Evolutionary conservation across 2,113 vertebrate genomes (phyloP), one percentile per base, ranked within the genome.

Genomic region (Natator depressus): DNA sequence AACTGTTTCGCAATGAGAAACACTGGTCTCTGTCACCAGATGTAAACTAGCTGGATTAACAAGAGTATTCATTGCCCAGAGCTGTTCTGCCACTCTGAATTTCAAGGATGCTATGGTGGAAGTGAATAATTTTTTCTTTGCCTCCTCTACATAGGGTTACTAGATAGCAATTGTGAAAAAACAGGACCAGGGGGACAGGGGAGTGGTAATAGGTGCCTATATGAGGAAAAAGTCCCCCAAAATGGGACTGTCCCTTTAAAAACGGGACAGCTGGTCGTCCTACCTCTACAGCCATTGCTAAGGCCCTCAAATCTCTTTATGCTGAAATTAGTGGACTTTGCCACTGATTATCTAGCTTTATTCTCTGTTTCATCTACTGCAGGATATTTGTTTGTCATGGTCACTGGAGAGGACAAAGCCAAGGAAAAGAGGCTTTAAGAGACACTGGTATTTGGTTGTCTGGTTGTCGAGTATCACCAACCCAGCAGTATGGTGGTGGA

Each of bases 31-130:
- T 51, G n/a, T 54, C 7, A 47, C 42, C 24, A 78, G 42, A 78
- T 38, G 16, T 46, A 54, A 46, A 75, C 29, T 50, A 47, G 31
- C 31, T 80, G 35, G 27, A 38, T 50, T 79, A 78, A 46, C 7
- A 3, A 1, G 4, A 1, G 19, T 57, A 79, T 24, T 80, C 87
- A 51, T 72, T 85, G 27, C 4, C 10, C 79, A 11, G 0, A 0
- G 13, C 83, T 80, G 4, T 82, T 92, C 24, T 55, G 51, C 49
- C 35, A 4, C 62, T 79, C 89, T 53, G 49, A 27, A 0, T 0
- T 92, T 84, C 75, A 11, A 50, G 17, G n/a, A 84, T 31, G 27
- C 51, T 72, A 1, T 87, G 51, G 59, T 1, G 19, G 2, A 82
- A 81, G 24, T 16, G 27, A 42, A 6, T 10, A 1, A 2, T 7